Conservation (phyloP, 2,113 vertebrate species). For the Dicaeum eximium region DNA sequence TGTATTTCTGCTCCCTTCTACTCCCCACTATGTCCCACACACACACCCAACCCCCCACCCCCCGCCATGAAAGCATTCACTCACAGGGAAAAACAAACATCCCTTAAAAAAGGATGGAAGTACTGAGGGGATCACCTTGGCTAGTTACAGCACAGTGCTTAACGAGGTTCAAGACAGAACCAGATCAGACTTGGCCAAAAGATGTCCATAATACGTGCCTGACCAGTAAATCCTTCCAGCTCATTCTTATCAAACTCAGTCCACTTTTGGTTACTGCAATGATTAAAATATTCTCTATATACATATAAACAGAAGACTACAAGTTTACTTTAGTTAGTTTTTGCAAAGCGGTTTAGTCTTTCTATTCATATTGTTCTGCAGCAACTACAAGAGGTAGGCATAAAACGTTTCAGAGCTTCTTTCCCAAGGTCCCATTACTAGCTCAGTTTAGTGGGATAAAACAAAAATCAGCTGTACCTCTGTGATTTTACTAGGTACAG, state of each 20-base stretch:
- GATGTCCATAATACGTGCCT: slow-evolving; percentile 58
- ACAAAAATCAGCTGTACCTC: neutral
- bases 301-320: slow-evolving; percentile 69
- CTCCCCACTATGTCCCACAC: neutral
- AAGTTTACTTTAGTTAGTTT: slow-evolving; percentile 56
- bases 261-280: slow-evolving; percentile 74
- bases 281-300: slow-evolving; percentile 62
- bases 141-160: slow-evolving; percentile 79
- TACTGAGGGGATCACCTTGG: slow-evolving; percentile 55
- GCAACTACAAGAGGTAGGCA: slow-evolving; percentile 77
- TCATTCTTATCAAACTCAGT: slow-evolving; percentile 57
- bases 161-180: slow-evolving; percentile 77
- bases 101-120: slow-evolving; percentile 54
- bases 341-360: slow-evolving; percentile 65
- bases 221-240: slow-evolving; percentile 42
- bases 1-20: slow-evolving; percentile 55
- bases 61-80: slow-evolving; percentile 57
- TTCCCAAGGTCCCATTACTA: slow-evolving; percentile 26
- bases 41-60: neutral
- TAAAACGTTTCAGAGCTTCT: slow-evolving; percentile 72
- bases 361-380: slow-evolving; percentile 70
- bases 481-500: neutral
- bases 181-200: slow-evolving; percentile 73
- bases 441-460: neutral
- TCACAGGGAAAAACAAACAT: slow-evolving; percentile 55